Percentiles rank a stretch among this genome's conserved stretches.
Evolutionary conservation across 30 jellyfish, hydroid and myxozoan species (phyloP).

Genomic region (Nemopilema nomurai): DNA sequence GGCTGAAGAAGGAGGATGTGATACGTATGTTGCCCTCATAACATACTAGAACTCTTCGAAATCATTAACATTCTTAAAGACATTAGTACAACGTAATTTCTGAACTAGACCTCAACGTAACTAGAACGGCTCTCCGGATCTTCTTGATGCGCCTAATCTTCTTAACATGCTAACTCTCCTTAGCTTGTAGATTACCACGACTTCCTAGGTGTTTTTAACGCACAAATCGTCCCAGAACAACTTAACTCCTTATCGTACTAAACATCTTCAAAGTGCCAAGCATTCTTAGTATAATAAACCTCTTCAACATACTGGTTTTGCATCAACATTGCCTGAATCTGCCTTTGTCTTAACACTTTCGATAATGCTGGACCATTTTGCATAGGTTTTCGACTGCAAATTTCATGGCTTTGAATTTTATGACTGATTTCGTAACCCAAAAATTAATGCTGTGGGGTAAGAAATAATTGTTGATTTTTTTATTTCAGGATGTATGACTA

Average conservation of each 20-base stretch:
- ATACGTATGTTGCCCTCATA: slow-evolving; percentile 35
- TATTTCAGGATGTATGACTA: slow-evolving; percentile 66
- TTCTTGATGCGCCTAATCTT: not conserved
- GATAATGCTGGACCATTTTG: no score
- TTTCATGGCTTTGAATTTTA: no score
- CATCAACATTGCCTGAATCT: no score
- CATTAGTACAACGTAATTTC: not conserved
- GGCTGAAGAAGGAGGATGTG: slow-evolving; percentile 73
- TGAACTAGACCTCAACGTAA: not conserved
- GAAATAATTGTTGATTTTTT: not conserved
- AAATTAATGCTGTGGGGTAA: not conserved
- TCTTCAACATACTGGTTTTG: no score
- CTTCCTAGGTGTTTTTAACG: not conserved
- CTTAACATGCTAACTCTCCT: not conserved
- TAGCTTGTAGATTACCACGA: not conserved
- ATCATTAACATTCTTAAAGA: not conserved
- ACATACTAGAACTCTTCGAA: not conserved
- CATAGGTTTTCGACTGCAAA: no score
- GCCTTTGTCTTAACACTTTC: no score
- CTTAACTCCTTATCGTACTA: no score
- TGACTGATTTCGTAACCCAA: no score
- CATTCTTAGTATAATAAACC: no score
- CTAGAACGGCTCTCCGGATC: no score
- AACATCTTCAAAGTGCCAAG: no score
- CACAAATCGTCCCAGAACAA: no score